These are phyloP conservation scores for Spinibarbus caldwelli DNA, from an alignment of 2,797 vertebrate genomes.

Conservation along the genomic window DNA sequence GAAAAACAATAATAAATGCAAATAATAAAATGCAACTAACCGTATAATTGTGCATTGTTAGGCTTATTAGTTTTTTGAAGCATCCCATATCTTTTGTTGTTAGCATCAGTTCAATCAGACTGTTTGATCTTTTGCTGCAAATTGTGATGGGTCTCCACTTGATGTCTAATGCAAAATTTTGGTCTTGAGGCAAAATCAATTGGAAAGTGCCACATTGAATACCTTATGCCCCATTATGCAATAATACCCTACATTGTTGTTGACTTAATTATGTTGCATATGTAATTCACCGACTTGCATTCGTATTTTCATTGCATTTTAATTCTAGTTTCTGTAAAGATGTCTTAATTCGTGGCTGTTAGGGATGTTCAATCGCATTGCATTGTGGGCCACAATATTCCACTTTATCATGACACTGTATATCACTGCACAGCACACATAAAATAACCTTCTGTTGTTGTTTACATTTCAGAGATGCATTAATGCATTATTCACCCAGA, in stretches of 20 bases:
- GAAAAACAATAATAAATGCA: background rate
- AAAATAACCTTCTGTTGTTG: background rate
- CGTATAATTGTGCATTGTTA: background rate
- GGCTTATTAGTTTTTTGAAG: slow-evolving; percentile 6
- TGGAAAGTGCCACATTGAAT: background rate
- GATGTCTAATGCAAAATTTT: background rate
- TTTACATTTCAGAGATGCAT: background rate
- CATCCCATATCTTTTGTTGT: slow-evolving; percentile 2
- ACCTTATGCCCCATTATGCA: background rate
- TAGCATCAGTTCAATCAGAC: background rate
- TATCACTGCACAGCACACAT: background rate
- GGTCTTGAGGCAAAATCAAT: background rate
- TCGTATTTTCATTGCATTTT: background rate
- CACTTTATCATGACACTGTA: background rate
- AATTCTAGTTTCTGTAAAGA: background rate
- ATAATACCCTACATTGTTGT: background rate
- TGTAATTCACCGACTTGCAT: background rate
- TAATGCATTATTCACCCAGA: background rate
- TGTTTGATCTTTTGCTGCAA: background rate
- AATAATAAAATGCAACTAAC: slow-evolving; percentile 3
- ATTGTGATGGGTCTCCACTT: background rate
- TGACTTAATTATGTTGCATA: background rate
- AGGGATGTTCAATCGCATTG: background rate
- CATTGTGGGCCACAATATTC: background rate
- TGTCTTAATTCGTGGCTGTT: no score